Evolutionary conservation across 2,113 vertebrate genomes (phyloP), one percentile per base, ranked within the genome.

Genomic region (Melanocharis versteri): DNA sequence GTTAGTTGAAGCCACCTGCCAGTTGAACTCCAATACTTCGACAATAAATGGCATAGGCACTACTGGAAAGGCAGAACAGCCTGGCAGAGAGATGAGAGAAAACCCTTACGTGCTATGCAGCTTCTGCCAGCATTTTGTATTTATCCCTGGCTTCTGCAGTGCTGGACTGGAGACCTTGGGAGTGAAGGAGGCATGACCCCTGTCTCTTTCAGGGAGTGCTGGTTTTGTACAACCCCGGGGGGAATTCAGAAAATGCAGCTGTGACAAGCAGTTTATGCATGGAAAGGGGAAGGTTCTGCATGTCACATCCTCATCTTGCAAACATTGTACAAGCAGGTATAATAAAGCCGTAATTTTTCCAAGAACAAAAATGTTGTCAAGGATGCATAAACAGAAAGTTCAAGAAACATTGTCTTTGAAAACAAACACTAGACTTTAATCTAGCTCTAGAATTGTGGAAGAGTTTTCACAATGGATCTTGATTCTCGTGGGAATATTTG

Each of bases 101-200:
- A 62, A 18, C 1, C 9, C 3, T 44, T 31, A 17, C 0, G 1
- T 71, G 37, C n/a, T 61, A 0, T 44, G n/a, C 39, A 61, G 65
- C 53, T 89, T 71, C 61, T 95, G 62, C 58, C 75, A 87, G 13
- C 7, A 0, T 62, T 87, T 66, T 44, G 7, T 76, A 26, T 60
- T 79, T 14, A n/a, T 54, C n/a, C 20, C 47, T 89, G 81, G 35
- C 56, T 78, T 81, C 48, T 71, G 54, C 33, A 66, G 14, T 87
- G 68, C 56, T 4, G 20, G 37, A 76, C 48, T 44, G 61, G 68
- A 81, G 72, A 58, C 42, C 11, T 20, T 35, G 24, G 33, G 65
- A 56, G 19, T 7, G 40, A 81, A 56, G 44, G 65, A 78, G 44
- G 28, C 17, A 24, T 33, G 44, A 81, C 13, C 42, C 31, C 10